Evolutionary conservation across 2,113 vertebrate genomes (phyloP).

Genomic region (Syngnathoides biaculeatus): DNA sequence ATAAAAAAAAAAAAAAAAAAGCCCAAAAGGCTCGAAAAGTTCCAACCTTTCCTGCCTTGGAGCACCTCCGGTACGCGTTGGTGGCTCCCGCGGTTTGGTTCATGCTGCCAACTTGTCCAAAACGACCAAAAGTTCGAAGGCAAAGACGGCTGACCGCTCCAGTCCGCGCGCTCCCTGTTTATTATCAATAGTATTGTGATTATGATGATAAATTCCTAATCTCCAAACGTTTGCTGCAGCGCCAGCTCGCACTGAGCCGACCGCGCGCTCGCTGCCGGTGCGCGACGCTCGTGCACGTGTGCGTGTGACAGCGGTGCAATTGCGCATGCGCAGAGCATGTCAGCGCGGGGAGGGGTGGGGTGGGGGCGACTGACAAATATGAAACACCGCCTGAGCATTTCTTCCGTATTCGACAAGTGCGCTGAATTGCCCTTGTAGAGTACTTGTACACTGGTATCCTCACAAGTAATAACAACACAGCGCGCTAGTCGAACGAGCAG

Average conservation of each 20-base stretch:
- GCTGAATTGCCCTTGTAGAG: background rate
- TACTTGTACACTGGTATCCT: too few relatives aligned
- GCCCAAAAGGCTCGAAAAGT: background rate
- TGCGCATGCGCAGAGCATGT: conserved; percentile 52
- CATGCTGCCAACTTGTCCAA: conserved; percentile 60
- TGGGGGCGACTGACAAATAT: conserved; percentile 12
- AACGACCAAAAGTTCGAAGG: conserved; percentile 8
- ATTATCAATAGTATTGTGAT: too few relatives aligned
- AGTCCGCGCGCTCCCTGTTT: background rate
- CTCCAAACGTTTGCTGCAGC: background rate
- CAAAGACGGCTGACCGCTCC: fast-evolving
- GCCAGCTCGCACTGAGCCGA: conserved; percentile 3
- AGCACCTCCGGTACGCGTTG: conserved; percentile 72
- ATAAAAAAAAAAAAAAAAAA: background rate
- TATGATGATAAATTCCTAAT: too few relatives aligned
- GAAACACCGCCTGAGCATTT: too few relatives aligned
- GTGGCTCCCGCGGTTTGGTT: conserved; percentile 76
- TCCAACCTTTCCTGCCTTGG: conserved; percentile 75
- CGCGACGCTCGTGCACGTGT: background rate
- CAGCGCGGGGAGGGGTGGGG: conserved; percentile 25
- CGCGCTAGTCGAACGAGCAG: too few relatives aligned
- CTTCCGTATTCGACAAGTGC: background rate
- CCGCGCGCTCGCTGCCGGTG: too few relatives aligned
- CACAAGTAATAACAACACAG: too few relatives aligned
- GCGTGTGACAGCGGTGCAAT: conserved; percentile 5